These are phyloP conservation scores for Coboldia fuscipes DNA, from an alignment of 1,140 invertebrate species.

Conservation along the genomic window DNA sequence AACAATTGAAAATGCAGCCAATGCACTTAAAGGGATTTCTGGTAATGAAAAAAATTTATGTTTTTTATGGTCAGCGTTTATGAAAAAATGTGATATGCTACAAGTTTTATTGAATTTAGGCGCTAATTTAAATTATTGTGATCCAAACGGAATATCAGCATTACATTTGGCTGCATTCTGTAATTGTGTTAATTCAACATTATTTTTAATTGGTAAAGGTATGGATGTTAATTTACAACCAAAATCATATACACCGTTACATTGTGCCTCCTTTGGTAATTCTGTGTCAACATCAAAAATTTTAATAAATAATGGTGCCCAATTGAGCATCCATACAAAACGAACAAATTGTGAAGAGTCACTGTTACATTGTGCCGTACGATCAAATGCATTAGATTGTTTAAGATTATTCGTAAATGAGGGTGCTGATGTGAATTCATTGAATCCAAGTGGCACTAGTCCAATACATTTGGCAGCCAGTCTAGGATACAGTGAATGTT, in stretches of 20 bases:
- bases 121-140: conserved; percentile 42
- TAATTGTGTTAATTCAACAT: conserved; percentile 44
- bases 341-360: conserved; percentile 46
- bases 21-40: conserved; percentile 27
- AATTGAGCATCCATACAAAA: conserved; percentile 26
- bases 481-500: conserved; percentile 42
- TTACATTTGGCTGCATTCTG: conserved; percentile 57
- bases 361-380: conserved; percentile 53
- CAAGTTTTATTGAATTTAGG: conserved; percentile 32
- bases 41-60: conserved; percentile 42
- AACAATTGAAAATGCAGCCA: conserved; percentile 26
- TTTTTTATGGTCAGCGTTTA: conserved; percentile 45
- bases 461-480: conserved; percentile 57
- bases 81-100: conserved; percentile 39
- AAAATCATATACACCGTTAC: conserved; percentile 48
- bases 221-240: conserved; percentile 40
- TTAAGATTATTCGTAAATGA: conserved; percentile 45
- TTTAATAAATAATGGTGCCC: conserved; percentile 40
- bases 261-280: conserved; percentile 62
- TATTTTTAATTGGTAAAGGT: conserved; percentile 40
- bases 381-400: conserved; percentile 50
- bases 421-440: conserved; percentile 41
- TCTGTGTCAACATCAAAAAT: conserved; percentile 46
- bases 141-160: conserved; percentile 42
- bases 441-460: conserved; percentile 46